A percentile compares a stretch with the other conserved stretches of the same genome.
These are phyloP conservation scores for Patiria miniata DNA, from an alignment of 35 echinoderm and acorn worm species.

Conservation along the genomic window DNA sequence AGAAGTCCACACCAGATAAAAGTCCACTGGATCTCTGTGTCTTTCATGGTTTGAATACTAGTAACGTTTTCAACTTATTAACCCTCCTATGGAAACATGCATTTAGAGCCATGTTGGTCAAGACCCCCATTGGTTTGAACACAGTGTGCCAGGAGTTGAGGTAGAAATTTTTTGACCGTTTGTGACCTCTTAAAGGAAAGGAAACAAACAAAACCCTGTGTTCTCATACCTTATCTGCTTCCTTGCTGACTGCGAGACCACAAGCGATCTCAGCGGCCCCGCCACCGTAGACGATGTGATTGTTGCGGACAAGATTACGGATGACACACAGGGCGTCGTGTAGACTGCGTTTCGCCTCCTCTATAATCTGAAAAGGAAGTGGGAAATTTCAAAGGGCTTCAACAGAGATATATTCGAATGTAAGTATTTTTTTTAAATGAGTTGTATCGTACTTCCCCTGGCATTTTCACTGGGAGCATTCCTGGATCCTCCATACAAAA, in stretches of 20 bases:
- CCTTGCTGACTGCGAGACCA: conserved; percentile 86
- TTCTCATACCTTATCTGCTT: conserved; percentile 84
- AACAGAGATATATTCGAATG: too few relatives aligned
- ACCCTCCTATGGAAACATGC: not conserved
- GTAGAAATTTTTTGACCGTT: too few relatives aligned
- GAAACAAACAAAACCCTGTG: not conserved
- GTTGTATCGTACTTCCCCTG: too few relatives aligned
- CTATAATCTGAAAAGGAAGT: conserved; percentile 72
- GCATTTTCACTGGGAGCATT: too few relatives aligned
- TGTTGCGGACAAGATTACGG: conserved; percentile 85
- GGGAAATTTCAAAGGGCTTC: not conserved
- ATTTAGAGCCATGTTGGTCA: not conserved
- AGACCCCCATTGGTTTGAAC: too few relatives aligned
- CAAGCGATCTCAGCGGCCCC: conserved; percentile 94
- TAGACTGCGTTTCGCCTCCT: conserved; percentile 92
- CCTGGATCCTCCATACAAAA: too few relatives aligned
- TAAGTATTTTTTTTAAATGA: too few relatives aligned
- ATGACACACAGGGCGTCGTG: conserved; percentile 97
- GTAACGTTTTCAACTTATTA: too few relatives aligned
- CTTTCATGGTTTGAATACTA: too few relatives aligned
- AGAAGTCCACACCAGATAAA: too few relatives aligned
- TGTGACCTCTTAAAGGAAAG: not conserved
- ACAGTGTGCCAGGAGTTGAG: too few relatives aligned
- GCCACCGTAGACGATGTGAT: conserved; percentile 87
- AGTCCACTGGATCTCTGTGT: too few relatives aligned